phyloP scores from a whole-genome alignment of 2,797 vertebrate genomes.

The Anas capensis region DNA sequence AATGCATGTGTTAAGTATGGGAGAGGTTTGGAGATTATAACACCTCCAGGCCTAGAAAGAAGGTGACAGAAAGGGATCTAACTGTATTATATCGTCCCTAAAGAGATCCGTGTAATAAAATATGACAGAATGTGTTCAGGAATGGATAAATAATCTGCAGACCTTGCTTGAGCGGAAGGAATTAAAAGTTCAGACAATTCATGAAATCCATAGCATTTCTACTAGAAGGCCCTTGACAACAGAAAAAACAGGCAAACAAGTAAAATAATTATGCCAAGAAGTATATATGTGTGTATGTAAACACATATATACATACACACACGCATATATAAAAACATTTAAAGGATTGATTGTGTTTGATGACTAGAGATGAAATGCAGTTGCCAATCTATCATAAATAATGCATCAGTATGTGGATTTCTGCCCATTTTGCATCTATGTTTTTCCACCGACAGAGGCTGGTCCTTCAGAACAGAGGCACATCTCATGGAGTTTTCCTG shows the following conservation, averaged over 20 bases:
- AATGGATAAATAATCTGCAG: constrained; percentile 4
- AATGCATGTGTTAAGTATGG: background rate
- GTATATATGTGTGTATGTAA: fast-evolving
- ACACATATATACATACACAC: fast-evolving
- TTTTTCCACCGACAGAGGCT: background rate
- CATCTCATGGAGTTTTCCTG: background rate
- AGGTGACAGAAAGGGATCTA: constrained; percentile 17
- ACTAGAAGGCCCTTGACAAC: background rate
- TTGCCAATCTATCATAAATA: background rate
- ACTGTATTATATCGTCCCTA: background rate
- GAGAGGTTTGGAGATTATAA: background rate
- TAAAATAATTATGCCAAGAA: background rate
- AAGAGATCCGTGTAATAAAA: background rate
- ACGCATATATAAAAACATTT: fast-evolving
- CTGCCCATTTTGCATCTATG: background rate
- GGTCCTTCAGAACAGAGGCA: background rate
- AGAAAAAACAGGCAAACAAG: background rate
- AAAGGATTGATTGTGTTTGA: background rate
- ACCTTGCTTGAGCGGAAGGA: background rate
- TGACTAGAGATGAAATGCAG: background rate
- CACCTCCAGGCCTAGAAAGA: constrained; percentile 3
- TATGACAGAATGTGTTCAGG: background rate
- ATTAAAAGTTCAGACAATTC: background rate
- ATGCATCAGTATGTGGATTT: background rate
- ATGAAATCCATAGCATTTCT: background rate